Evolutionary conservation across 2,888 invertebrate genomes (phyloP), one percentile per base, ranked within the genome.

Genomic region (Himalopsyche tibetana): DNA sequence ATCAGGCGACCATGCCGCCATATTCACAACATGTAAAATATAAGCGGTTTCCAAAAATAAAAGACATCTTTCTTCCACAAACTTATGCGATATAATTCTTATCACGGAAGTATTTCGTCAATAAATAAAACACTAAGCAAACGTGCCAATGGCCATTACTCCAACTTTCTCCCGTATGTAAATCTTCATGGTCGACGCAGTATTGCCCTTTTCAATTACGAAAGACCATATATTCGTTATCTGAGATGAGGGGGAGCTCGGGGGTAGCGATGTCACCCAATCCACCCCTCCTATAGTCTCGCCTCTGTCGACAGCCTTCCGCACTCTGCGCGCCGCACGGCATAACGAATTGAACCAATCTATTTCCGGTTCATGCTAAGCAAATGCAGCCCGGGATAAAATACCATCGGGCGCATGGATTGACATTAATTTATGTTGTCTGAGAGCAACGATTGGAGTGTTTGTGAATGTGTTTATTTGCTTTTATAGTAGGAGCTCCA

Each of bases 171-270:
- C 19, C 80, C 82, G 80, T 88, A 88, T 88, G 88, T 83, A 85
- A 88, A 88, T 85, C 63, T 56, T 42, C 45, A 82, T 86, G 55
- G 80, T 40, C 83, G 84, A 56, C 69, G 82, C 80, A 85, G 63
- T 87, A 83, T 88, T 86, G 88, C 86, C 88, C 86, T 80, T 81
- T 88, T 86, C 88, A 88, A 88, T 88, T 88, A 88, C 82, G 79
- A 87, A 83, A 55, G 86, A 87, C 84, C 82, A 87, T 88, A 87
- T 83, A 87, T 88, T 85, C 87, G 84, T 85, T 87, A 85, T 85
- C 83, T 80, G 63, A 84, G 80, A 84, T 45, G 45, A 55, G 55
- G 84, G 69, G 80, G 19, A 82, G 84, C 36, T 83, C 28, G 55
- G 85, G 83, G 19, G 63, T 9, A 19, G 63, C 12, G 5, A 15